Evolutionary conservation across 2,888 invertebrate species (phyloP).

Genomic region (Horisme vitalbata): DNA sequence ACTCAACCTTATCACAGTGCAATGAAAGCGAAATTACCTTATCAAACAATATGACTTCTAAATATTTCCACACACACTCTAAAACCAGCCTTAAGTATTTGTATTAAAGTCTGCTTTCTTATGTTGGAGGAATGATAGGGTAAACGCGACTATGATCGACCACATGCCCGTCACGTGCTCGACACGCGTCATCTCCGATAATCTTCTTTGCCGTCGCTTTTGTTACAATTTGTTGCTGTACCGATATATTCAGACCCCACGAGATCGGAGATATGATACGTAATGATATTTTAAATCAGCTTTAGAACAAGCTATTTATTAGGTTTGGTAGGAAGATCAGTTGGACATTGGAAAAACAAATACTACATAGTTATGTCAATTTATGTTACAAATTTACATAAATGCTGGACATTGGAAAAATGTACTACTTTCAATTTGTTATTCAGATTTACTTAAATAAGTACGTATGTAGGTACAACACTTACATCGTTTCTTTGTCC

Average conservation of each 20-base stretch:
- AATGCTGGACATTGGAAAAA: too few relatives aligned
- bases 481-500: too few relatives aligned
- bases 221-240: conserved; percentile 78
- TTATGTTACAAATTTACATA: too few relatives aligned
- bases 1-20: conserved; percentile 10
- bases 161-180: conserved; percentile 72
- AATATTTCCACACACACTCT: neutral
- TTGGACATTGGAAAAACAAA: too few relatives aligned
- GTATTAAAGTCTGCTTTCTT: conserved; percentile 34
- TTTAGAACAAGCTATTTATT: conserved; percentile 63
- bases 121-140: conserved; percentile 47
- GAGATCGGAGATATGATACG: conserved; percentile 74
- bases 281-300: conserved; percentile 81
- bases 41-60: conserved; percentile 39
- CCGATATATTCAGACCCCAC: conserved; percentile 61
- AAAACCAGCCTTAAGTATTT: conserved; percentile 24
- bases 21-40: conserved; percentile 37
- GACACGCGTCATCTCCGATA: conserved; percentile 76
- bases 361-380: too few relatives aligned
- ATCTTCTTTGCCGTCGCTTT: conserved; percentile 78
- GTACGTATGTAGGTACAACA: too few relatives aligned
- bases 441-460: too few relatives aligned
- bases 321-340: conserved; percentile 35
- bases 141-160: conserved; percentile 58
- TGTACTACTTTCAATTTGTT: too few relatives aligned